Percentiles rank a stretch among this genome's conserved stretches.
Conservation (phyloP, 2,888 invertebrate genomes). For the Dolomedes plantarius region DNA sequence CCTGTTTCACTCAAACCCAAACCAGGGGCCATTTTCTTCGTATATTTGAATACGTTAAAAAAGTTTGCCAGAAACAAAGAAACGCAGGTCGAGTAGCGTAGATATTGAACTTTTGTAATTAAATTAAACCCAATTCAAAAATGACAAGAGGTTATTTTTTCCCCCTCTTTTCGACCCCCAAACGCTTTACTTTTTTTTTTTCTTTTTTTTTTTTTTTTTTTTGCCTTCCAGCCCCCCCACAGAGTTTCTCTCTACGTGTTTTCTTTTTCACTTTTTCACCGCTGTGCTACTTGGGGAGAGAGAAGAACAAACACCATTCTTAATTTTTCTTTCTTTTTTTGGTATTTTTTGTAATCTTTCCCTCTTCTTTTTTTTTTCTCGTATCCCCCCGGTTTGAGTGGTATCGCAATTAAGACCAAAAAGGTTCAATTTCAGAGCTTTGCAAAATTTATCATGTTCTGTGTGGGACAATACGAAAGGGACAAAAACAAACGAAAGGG, state of each 20-base stretch:
- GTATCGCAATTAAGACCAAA: constrained; percentile 69
- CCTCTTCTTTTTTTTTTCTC: constrained; percentile 4
- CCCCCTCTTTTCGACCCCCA: constrained; percentile 22
- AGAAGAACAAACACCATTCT: constrained; percentile 59
- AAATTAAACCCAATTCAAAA: constrained; percentile 71
- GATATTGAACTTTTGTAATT: constrained; percentile 71
- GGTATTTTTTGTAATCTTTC: not conserved
- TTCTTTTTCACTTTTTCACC: constrained; percentile 54
- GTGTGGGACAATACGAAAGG: constrained; percentile 57
- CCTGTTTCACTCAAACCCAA: constrained; percentile 5
- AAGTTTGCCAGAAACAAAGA: constrained; percentile 40
- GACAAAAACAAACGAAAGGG: too few species aligned
- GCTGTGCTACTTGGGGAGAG: constrained; percentile 20
- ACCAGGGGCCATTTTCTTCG: constrained; percentile 45
- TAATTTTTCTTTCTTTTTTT: constrained; percentile 40
- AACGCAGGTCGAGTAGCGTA: constrained; percentile 55
- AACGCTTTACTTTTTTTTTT: not conserved
- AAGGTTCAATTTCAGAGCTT: constrained; percentile 70
- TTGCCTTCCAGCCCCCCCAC: constrained; percentile 20
- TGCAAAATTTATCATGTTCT: constrained; percentile 71
- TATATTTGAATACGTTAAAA: constrained; percentile 49
- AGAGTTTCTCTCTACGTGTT: constrained; percentile 31
- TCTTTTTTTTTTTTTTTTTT: constrained; percentile 1
- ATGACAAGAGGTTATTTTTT: constrained; percentile 65
- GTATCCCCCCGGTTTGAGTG: constrained; percentile 29